These are phyloP conservation scores for Sthenelais limicola DNA, from an alignment of 2,888 invertebrate genomes.

Conservation along the genomic window DNA sequence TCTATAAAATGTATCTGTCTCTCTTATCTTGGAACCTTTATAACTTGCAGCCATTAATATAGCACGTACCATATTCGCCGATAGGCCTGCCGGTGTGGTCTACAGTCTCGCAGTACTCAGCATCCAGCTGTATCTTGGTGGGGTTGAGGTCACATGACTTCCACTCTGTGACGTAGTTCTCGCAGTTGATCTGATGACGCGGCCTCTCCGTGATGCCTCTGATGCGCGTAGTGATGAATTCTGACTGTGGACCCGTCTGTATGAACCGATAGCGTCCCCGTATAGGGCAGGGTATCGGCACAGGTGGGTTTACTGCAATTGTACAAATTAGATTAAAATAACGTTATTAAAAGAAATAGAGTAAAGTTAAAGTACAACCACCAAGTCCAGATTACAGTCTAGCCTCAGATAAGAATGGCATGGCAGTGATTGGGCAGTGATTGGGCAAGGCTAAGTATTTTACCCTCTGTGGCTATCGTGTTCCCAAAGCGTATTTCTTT, in stretches of 20 bases:
- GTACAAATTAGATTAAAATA: background rate
- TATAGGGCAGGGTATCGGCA: constrained; percentile 93
- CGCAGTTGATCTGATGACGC: constrained; percentile 88
- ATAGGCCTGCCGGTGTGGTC: constrained; percentile 95
- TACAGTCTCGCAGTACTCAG: constrained; percentile 94
- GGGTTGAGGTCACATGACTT: constrained; percentile 93
- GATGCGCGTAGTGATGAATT: constrained; percentile 88
- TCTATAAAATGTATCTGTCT: too few relatives aligned
- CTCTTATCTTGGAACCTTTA: too few relatives aligned
- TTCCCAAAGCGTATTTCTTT: too few relatives aligned
- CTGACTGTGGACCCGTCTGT: constrained; percentile 76
- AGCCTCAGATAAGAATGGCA: too few relatives aligned
- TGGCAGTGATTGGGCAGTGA: too few relatives aligned
- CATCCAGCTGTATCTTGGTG: constrained; percentile 93
- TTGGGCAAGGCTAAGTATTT: too few relatives aligned
- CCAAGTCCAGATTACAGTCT: background rate
- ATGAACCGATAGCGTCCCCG: constrained; percentile 96
- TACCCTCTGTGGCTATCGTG: too few relatives aligned
- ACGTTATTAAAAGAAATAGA: background rate
- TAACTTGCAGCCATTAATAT: too few relatives aligned
- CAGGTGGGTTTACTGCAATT: constrained; percentile 76
- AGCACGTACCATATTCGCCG: constrained; percentile 79
- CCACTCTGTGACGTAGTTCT: constrained; percentile 93
- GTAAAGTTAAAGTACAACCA: too few relatives aligned
- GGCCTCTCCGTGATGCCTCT: constrained; percentile 95